Conservation (phyloP, 2,113 vertebrate species). For the Actinemys pallida region DNA sequence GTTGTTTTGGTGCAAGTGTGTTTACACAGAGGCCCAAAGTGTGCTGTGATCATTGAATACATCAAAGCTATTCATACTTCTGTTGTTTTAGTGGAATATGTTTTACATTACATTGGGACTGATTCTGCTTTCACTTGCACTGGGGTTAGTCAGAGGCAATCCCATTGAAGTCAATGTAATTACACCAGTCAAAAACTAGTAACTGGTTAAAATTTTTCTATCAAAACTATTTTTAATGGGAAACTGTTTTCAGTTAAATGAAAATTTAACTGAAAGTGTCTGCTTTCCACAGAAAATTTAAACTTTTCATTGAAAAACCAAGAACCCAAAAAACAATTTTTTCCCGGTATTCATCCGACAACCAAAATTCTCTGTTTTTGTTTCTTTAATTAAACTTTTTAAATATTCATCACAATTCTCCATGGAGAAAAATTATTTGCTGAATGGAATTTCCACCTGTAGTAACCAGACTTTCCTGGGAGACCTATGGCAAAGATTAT, state of each 20-base stretch:
- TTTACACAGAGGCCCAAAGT: background rate
- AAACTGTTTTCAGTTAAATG: background rate
- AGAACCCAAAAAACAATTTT: background rate
- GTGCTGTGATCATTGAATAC: fast-evolving
- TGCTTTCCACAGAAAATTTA: background rate
- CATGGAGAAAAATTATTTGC: conserved; percentile 8
- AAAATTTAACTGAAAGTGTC: background rate
- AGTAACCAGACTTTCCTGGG: conserved; percentile 34
- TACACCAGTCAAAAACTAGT: background rate
- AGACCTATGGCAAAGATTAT: conserved; percentile 16
- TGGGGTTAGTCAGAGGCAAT: background rate
- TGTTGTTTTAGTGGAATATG: fast-evolving
- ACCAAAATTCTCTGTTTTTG: background rate
- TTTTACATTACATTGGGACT: background rate
- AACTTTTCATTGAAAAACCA: background rate
- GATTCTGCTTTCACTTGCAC: background rate
- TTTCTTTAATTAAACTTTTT: background rate
- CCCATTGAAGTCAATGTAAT: background rate
- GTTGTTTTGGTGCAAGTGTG: background rate
- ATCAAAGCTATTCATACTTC: background rate
- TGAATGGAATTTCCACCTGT: background rate
- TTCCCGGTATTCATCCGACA: background rate
- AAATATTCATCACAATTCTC: background rate
- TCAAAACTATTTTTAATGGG: background rate
- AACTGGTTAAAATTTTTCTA: background rate